Conservation (phyloP, 2,113 vertebrate species). For the Tyto alba region DNA sequence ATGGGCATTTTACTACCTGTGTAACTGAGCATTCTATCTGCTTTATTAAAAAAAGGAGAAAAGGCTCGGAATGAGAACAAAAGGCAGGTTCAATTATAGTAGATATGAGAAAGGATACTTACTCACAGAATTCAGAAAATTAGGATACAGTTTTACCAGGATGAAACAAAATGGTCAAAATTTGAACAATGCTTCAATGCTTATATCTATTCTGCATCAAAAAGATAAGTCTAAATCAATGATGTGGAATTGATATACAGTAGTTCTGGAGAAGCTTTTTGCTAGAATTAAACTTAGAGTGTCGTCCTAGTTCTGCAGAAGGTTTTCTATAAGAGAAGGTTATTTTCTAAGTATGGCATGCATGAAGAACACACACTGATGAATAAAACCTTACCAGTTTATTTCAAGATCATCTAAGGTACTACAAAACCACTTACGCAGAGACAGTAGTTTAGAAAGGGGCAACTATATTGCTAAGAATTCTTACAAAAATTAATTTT, state of each 20-base stretch:
- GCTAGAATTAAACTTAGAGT: background rate
- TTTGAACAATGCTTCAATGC: rapidly evolving
- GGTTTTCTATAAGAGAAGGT: background rate
- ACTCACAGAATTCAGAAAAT: background rate
- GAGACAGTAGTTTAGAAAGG: background rate
- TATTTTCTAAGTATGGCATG: background rate
- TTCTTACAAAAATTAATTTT: background rate
- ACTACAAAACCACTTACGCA: background rate
- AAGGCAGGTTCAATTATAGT: background rate
- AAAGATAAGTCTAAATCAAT: background rate
- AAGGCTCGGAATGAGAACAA: background rate
- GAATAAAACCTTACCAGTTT: conserved; percentile 12
- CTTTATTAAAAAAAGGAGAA: background rate
- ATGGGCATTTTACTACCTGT: background rate
- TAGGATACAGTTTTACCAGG: background rate
- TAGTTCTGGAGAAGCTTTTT: background rate
- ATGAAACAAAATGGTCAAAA: background rate
- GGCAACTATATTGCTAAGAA: background rate
- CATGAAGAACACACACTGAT: background rate
- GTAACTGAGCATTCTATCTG: background rate
- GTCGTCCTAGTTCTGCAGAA: background rate
- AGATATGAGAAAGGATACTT: background rate
- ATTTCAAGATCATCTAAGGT: background rate
- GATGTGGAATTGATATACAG: background rate
- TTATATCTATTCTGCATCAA: background rate